Conservation (phyloP, 2,888 invertebrate genomes). For the Pedicia rivosa region DNA sequence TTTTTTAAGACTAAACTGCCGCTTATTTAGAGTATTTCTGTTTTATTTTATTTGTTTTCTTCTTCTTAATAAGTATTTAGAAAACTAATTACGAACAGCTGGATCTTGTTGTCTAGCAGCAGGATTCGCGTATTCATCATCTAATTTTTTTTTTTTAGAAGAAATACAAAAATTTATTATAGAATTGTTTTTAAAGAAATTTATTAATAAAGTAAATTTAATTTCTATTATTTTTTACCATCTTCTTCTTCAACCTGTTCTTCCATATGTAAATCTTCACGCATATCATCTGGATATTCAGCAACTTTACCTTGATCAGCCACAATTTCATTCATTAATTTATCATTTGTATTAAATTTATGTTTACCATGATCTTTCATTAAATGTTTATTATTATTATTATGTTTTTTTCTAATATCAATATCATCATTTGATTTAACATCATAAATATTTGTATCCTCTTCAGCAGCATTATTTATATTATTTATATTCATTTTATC, state of each 20-base stretch:
- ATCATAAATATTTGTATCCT: constrained; percentile 22
- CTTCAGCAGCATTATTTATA: constrained; percentile 22
- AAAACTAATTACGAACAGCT: constrained; percentile 31
- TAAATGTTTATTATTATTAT: constrained; percentile 4
- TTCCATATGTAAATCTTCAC: constrained; percentile 27
- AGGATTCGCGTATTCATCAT: constrained; percentile 35
- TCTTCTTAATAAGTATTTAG: too few relatives aligned
- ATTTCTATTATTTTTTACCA: constrained; percentile 28
- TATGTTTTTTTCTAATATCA: constrained; percentile 1
- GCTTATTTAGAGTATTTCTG: too few relatives aligned
- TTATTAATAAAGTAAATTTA: neutral
- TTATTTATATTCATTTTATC: constrained; percentile 10
- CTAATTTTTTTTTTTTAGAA: constrained; percentile 17
- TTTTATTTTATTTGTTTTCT: too few relatives aligned
- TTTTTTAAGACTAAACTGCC: too few relatives aligned
- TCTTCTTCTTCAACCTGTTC: constrained; percentile 30
- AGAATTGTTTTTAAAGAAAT: constrained; percentile 6
- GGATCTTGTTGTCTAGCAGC: constrained; percentile 31
- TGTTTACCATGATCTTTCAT: constrained; percentile 12
- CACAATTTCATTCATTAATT: constrained; percentile 32
- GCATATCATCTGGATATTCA: constrained; percentile 22
- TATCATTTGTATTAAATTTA: constrained; percentile 21
- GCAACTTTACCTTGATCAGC: constrained; percentile 30
- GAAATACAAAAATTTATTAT: neutral
- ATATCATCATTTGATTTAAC: constrained; percentile 10